Conservation (phyloP, 2,113 vertebrate species). For the Oryzias curvinotus region DNA sequence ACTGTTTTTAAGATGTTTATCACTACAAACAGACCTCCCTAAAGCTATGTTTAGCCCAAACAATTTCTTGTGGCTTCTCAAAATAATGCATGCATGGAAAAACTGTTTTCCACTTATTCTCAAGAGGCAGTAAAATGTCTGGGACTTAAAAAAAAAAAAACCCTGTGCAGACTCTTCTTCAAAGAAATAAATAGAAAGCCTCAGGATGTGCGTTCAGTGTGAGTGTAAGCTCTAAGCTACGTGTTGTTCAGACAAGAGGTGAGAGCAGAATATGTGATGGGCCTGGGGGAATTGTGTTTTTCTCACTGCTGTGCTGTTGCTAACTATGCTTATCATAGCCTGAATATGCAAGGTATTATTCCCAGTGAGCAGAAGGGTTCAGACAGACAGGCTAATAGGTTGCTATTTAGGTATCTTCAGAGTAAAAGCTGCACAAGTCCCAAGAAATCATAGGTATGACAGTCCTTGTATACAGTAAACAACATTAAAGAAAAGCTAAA, state of each 20-base stretch:
- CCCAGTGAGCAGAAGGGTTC: constrained; percentile 6
- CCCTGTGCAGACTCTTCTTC: constrained; percentile 13
- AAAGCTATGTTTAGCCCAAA: constrained; percentile 4
- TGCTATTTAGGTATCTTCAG: background rate
- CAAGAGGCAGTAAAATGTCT: background rate
- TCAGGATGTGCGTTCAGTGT: constrained; percentile 12
- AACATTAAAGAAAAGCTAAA: constrained; percentile 23
- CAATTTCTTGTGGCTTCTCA: background rate
- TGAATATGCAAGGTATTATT: constrained; percentile 31
- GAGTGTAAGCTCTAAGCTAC: constrained; percentile 52
- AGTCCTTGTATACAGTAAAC: constrained; percentile 8
- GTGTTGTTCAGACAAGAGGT: constrained; percentile 55
- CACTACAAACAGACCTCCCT: background rate
- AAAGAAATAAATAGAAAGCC: constrained; percentile 25
- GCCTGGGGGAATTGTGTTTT: constrained; percentile 63
- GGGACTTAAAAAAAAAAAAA: background rate
- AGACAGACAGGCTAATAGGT: constrained; percentile 4
- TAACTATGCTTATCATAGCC: constrained; percentile 30
- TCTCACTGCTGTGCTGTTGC: constrained; percentile 47
- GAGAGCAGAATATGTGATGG: constrained; percentile 43
- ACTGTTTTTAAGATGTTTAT: background rate
- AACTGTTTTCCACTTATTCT: background rate
- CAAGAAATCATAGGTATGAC: background rate
- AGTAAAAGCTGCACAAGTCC: background rate
- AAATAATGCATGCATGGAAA: background rate